Evolutionary conservation across 2,888 invertebrate genomes (phyloP).

Genomic region (Nemoura dubitans): DNA sequence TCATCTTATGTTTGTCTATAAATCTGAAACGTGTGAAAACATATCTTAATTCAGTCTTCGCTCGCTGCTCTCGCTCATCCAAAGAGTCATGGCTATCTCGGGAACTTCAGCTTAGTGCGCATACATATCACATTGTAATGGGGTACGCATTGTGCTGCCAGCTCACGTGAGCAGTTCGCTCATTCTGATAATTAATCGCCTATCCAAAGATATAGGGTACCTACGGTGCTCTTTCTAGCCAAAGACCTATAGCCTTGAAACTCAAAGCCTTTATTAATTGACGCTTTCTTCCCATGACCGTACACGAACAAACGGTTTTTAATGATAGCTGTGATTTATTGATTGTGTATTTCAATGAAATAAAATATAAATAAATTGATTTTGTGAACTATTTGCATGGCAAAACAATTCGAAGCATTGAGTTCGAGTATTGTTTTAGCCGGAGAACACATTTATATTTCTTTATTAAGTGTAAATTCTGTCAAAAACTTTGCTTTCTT

Average conservation of each 20-base stretch:
- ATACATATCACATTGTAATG: too few species aligned
- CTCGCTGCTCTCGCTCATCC: too few species aligned
- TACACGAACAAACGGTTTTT: not conserved
- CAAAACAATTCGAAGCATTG: not conserved
- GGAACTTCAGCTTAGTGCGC: too few species aligned
- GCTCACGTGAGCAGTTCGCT: too few species aligned
- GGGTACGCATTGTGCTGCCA: too few species aligned
- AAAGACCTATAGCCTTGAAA: not conserved
- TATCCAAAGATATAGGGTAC: too few species aligned
- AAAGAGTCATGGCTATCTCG: too few species aligned
- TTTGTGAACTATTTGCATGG: not conserved
- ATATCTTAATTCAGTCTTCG: too few species aligned
- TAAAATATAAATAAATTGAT: not conserved
- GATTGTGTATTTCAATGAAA: not conserved
- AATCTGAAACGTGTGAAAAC: too few species aligned
- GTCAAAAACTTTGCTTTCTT: not conserved
- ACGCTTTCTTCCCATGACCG: not conserved
- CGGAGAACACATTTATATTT: not conserved
- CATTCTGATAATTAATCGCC: too few species aligned
- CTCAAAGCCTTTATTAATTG: not conserved
- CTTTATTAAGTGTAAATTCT: not conserved
- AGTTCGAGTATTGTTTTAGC: not conserved
- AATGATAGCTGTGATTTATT: not conserved
- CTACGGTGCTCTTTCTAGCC: not conserved
- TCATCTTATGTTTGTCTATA: too few species aligned